A percentile compares a stretch with the other conserved stretches of the same genome.
phyloP scores from a whole-genome alignment of 2,888 invertebrate species.

The Parnassius apollo region DNA sequence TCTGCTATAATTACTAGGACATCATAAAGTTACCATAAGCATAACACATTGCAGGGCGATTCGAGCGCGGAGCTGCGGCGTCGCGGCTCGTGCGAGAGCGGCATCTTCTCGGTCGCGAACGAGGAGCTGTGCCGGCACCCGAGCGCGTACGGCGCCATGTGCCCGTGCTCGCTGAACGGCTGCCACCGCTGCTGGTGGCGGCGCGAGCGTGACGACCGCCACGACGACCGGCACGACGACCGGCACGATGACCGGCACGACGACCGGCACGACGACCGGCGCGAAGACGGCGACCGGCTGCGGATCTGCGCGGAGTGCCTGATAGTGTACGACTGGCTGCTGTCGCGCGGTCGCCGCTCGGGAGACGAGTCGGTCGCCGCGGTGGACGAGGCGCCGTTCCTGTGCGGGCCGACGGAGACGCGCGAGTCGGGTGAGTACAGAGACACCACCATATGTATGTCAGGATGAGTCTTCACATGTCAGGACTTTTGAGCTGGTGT shows the following conservation, averaged over 20 bases:
- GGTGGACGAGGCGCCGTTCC: conserved; percentile 44
- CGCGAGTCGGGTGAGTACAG: conserved; percentile 40
- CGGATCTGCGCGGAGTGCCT: conserved; percentile 64
- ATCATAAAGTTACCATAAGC: no score
- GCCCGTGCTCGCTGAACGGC: conserved; percentile 69
- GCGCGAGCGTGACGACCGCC: conserved; percentile 37
- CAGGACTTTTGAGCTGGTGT: no score
- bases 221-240: conserved; percentile 34
- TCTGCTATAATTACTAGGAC: no score
- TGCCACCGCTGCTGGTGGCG: conserved; percentile 73
- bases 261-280: conserved; percentile 31
- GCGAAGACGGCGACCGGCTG: conserved; percentile 47
- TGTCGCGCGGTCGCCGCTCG: conserved; percentile 80
- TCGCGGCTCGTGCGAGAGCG: conserved; percentile 93
- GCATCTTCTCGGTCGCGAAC: conserved; percentile 93
- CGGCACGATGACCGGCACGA: conserved; percentile 37
- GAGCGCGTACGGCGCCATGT: conserved; percentile 57
- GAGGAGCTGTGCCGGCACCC: conserved; percentile 83
- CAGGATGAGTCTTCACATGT: no score
- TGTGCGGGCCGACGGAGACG: conserved; percentile 47
- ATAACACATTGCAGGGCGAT: conserved; percentile 35
- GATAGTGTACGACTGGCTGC: conserved; percentile 53
- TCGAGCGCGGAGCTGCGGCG: conserved; percentile 67
- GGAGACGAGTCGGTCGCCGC: conserved; percentile 68
- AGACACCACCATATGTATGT: no score